Evolutionary conservation across 2,888 invertebrate species (phyloP), one percentile per base, ranked within the genome.

Genomic region (Clostera curtula): DNA sequence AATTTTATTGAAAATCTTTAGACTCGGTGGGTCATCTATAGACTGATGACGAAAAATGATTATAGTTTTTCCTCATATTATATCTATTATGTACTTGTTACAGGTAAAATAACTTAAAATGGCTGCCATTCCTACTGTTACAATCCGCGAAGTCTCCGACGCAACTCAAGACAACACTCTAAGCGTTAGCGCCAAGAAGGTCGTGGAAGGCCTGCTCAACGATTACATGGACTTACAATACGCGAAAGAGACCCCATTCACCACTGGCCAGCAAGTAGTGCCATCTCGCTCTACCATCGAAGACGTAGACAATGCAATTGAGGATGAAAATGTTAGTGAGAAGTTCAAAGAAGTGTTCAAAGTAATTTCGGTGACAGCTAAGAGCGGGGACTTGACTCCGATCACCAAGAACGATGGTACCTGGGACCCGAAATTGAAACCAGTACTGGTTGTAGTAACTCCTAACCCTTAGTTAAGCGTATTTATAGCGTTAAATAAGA

Each of bases 161-260:
- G 75, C 59, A 2, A 62, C 68, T 25, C 52, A 64, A 18, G 64
- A 68, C 35, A 47, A 60, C n/a, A 56, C 64, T 9, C 58, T 63
- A 10, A 63, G 53, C 3, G 33, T 47, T 0, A 56, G 43, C 18
- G 49, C 68, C 2, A 66, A 66, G 49, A 77, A 66, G 32, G 71
- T 76, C 22, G 54, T 79, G 6, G 71, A 68, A 50, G 71, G 76
- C 2, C 39, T 82, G 5, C 55, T 82, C 0, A 76, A 77, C 18
- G 82, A 82, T 38, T 75, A 52, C 49, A 79, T 82, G 80, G 77
- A 79, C 32, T 51, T 82, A 0, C 71, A 71, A 12, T 77, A 69
- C 20, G 71, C 56, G 0, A 74, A 73, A 33, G 65, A 66, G 25
- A 82, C 79, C 3, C 72, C 73, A 0, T 82, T 76, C 49, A 80